phyloP scores from a whole-genome alignment of 2,113 vertebrate species.

The Chroicocephalus ridibundus region DNA sequence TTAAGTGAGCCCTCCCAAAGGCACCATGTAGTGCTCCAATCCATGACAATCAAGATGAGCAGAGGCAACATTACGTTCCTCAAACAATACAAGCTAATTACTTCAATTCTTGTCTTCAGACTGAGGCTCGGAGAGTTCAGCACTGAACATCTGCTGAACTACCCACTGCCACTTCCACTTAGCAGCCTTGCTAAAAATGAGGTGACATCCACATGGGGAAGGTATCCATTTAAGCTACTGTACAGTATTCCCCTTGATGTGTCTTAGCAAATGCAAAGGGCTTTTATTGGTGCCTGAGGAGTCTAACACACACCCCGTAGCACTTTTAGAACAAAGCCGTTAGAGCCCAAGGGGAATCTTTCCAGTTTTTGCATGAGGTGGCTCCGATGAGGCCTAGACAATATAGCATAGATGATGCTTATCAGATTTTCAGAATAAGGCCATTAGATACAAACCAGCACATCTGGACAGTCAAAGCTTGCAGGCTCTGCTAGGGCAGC shows the following conservation, averaged over 20 bases:
- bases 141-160: not conserved
- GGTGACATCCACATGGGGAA: not conserved
- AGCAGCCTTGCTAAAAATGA: not conserved
- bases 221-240: not conserved
- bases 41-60: not conserved
- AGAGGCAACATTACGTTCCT: not conserved
- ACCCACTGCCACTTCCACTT: not conserved
- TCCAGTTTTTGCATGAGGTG: not conserved
- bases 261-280: not conserved
- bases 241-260: not conserved
- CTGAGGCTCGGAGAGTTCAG: not conserved
- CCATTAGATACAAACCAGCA: not conserved
- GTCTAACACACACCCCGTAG: not conserved
- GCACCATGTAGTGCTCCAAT: not conserved
- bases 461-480: not conserved
- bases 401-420: not conserved
- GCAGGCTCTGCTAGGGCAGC: not conserved
- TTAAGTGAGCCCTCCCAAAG: not conserved
- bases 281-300: not conserved
- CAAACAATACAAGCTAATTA: not conserved
- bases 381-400: not conserved
- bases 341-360: not conserved
- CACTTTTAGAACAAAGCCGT: not conserved
- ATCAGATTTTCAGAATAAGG: not conserved
- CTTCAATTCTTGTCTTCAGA: not conserved